Base-by-base conservation (phyloP, 2,113 vertebrate genomes). In the Syrmaticus mikado region DNA sequence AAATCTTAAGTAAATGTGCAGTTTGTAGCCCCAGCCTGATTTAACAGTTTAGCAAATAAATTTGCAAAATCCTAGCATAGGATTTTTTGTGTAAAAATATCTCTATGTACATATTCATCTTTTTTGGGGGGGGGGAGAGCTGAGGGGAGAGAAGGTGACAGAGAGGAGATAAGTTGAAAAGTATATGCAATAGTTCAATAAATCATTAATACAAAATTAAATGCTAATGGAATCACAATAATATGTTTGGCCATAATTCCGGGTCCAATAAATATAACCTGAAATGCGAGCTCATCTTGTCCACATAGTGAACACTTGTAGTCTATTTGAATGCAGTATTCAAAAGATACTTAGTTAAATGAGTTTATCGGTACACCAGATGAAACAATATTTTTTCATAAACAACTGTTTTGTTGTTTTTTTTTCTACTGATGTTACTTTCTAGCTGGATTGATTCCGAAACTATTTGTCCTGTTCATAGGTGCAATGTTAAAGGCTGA, bases 101-200 rank as follows among this genome's bases (percentile, higher is more conserved):
- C 9, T 22, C 1, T 60, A 22, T 14, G 32, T 4, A 5, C 5
- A 9, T 34, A 30, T 45, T 75, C 6, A 32, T 0, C 66, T 10
- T n/a, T 41, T 53, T 79, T 18, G 9, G 45, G 18, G 45, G 45
- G 45, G 19, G 45, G 45, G 45, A 10, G 12, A 6, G 15, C 15
- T 16, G 41, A 43, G 13, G 25, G 14, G 52, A 27, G 27, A 8
- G 25, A 53, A 16, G 27, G 14, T 8, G 27, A 53, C 27, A 53
- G 52, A 14, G 52, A 53, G 52, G 52, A 15, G 40, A 20, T 53
- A 71, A n/a, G 10, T 28, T 84, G 40, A 8, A 20, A 70, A 27
- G 17, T 41, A 53, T 81, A n/a, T 16, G 1, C 78, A 71, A 19
- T 6, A 48, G 12, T 2, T 66, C 30, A 76, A 65, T 65, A 80